phyloP scores from a whole-genome alignment of 2,113 vertebrate species.

The Pollachius pollachius region DNA sequence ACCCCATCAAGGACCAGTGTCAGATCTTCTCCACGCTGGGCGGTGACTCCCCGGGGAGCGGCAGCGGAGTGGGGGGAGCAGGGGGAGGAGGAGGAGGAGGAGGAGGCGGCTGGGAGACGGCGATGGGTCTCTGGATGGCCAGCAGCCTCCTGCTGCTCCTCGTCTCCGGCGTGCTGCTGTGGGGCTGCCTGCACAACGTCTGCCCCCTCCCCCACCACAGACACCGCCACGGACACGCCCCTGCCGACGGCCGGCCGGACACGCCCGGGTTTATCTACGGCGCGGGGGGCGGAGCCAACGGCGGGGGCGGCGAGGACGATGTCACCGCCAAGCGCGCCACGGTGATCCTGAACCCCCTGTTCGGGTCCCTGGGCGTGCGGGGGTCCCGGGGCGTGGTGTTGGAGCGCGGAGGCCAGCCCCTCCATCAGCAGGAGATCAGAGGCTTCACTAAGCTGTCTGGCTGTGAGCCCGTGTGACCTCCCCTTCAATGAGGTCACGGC shows the following conservation, averaged over 20 bases:
- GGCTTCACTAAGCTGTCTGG: slow-evolving; percentile 42
- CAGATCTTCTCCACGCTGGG: slow-evolving; percentile 78
- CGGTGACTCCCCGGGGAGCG: slow-evolving; percentile 34
- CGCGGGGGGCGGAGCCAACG: slow-evolving; percentile 41
- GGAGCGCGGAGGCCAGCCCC: too few relatives aligned
- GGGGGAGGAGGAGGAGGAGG: slow-evolving; percentile 14
- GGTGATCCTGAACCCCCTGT: slow-evolving; percentile 62
- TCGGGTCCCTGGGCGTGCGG: slow-evolving; percentile 23
- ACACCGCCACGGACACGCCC: slow-evolving; percentile 3
- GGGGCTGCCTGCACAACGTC: slow-evolving; percentile 77
- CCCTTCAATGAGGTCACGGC: slow-evolving; percentile 52
- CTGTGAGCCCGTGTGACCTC: slow-evolving; percentile 43
- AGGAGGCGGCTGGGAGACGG: slow-evolving; percentile 77
- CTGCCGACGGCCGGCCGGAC: not conserved
- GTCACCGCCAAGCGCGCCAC: slow-evolving; percentile 50
- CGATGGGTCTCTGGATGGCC: slow-evolving; percentile 82
- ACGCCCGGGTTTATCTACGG: slow-evolving; percentile 23
- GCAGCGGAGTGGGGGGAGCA: not conserved
- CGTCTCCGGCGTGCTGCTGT: slow-evolving; percentile 76
- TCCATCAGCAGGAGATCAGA: slow-evolving; percentile 59
- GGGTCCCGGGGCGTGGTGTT: too few relatives aligned
- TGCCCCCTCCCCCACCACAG: slow-evolving; percentile 57
- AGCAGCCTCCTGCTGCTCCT: slow-evolving; percentile 81
- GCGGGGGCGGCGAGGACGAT: slow-evolving; percentile 34
- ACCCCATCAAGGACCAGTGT: slow-evolving; percentile 81